Evolutionary conservation across 2,888 invertebrate species (phyloP).

Genomic region (Drosophila ezoana): DNA sequence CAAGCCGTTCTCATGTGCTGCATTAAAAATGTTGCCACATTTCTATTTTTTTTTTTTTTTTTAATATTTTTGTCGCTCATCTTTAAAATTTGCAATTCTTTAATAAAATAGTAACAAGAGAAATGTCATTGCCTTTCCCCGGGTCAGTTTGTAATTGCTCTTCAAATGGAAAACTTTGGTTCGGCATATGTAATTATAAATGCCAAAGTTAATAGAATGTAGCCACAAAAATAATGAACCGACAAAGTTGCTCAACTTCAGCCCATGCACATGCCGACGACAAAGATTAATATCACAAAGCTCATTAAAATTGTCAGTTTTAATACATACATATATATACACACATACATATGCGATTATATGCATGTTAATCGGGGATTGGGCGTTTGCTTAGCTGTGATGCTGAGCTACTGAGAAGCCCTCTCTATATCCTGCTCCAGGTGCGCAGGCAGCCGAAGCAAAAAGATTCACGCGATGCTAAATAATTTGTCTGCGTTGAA

Average conservation of each 20-base stretch:
- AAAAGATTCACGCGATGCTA: slow-evolving; percentile 54
- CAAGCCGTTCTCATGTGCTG: slow-evolving; percentile 34
- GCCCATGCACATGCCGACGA: slow-evolving; percentile 43
- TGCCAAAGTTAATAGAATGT: slow-evolving; percentile 49
- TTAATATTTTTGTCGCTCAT: background rate
- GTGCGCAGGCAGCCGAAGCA: slow-evolving; percentile 26
- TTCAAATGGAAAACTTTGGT: slow-evolving; percentile 4
- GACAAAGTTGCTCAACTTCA: slow-evolving; percentile 48
- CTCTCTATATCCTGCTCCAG: slow-evolving; percentile 9
- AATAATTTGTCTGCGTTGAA: slow-evolving; percentile 72
- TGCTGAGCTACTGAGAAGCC: background rate
- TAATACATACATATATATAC: slow-evolving; percentile 46
- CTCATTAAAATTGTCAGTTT: slow-evolving; percentile 80
- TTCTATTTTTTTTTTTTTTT: background rate
- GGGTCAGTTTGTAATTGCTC: slow-evolving; percentile 60
- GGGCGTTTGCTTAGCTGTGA: no score
- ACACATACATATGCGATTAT: background rate
- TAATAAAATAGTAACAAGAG: background rate
- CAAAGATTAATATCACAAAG: slow-evolving; percentile 77
- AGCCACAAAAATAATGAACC: slow-evolving; percentile 34
- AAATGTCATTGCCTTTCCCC: slow-evolving; percentile 12
- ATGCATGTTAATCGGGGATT: background rate
- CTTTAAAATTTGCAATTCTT: slow-evolving; percentile 5
- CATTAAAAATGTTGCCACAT: slow-evolving; percentile 33
- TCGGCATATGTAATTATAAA: slow-evolving; percentile 41